Evolutionary conservation across 2,797 vertebrate species (phyloP).

Genomic region (Pipistrellus nathusii): DNA sequence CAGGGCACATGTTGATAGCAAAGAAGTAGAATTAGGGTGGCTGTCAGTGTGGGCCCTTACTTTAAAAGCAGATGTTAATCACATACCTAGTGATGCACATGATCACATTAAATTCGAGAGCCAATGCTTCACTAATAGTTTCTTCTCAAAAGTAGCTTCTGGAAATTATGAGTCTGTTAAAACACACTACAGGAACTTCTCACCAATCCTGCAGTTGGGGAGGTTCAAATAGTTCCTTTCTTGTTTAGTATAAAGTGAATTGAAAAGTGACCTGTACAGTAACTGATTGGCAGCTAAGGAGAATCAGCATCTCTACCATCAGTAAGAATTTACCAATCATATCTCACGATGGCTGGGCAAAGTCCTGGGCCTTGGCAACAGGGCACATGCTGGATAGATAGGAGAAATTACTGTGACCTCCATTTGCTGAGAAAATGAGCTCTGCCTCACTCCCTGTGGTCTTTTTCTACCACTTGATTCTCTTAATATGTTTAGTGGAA

Average conservation of each 20-base stretch:
- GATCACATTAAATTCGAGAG: slow-evolving; percentile 71
- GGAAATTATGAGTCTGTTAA: slow-evolving; percentile 47
- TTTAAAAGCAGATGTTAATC: slow-evolving; percentile 72
- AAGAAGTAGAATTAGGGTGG: neutral
- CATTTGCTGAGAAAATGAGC: slow-evolving; percentile 55
- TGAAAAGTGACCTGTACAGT: slow-evolving; percentile 41
- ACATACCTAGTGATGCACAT: slow-evolving; percentile 28
- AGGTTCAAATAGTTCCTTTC: neutral
- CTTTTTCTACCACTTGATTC: slow-evolving; percentile 49
- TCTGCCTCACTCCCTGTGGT: neutral
- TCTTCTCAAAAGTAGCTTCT: slow-evolving; percentile 62
- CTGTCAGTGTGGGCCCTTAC: neutral
- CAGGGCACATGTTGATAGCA: neutral
- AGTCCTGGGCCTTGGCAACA: neutral
- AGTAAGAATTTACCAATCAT: slow-evolving; percentile 48
- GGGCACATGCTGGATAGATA: neutral
- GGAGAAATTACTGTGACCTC: slow-evolving; percentile 51
- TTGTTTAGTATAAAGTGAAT: slow-evolving; percentile 57
- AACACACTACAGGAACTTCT: slow-evolving; percentile 34
- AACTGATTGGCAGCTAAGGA: slow-evolving; percentile 15
- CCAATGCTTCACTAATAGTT: slow-evolving; percentile 63
- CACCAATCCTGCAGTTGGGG: neutral
- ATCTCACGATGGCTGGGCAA: slow-evolving; percentile 27
- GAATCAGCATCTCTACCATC: neutral
- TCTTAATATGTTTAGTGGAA: slow-evolving; percentile 50